Conservation (phyloP, 2,113 vertebrate genomes). For the Phodopus roborovskii region DNA sequence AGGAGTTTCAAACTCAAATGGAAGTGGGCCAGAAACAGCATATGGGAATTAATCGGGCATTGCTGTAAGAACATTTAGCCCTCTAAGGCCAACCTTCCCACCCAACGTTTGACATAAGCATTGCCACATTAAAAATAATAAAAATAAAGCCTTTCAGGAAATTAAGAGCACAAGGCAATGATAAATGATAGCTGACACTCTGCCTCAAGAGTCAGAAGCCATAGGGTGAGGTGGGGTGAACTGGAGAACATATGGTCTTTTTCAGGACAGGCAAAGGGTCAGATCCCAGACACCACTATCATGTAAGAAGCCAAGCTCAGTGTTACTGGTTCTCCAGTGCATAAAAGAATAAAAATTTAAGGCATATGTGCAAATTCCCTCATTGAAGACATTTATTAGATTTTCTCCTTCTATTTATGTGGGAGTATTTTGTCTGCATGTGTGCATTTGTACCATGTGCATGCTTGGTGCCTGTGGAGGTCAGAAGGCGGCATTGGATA, state of each 20-base stretch:
- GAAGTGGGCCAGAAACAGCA: neutral
- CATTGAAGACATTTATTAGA: neutral
- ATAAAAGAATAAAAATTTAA: constrained; percentile 20
- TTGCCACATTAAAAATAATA: neutral
- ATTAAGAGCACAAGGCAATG: neutral
- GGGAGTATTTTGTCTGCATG: neutral
- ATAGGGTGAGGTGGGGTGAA: neutral
- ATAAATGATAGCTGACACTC: neutral
- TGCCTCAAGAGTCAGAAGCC: neutral
- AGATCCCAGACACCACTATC: neutral
- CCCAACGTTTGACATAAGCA: neutral
- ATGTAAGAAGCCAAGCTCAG: neutral
- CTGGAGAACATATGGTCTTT: neutral
- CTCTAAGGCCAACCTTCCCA: neutral
- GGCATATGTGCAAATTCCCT: neutral
- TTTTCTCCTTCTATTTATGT: neutral
- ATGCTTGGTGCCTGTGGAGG: neutral
- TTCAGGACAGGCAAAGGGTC: neutral
- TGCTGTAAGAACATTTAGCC: neutral
- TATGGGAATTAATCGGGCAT: neutral
- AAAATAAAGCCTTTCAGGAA: neutral
- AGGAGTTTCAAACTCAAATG: neutral
- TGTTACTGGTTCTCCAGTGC: neutral
- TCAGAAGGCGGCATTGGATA: too few relatives aligned
- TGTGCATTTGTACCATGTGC: neutral